Evolutionary conservation across 2,888 invertebrate genomes (phyloP).

Genomic region (Tiliacea citrago): DNA sequence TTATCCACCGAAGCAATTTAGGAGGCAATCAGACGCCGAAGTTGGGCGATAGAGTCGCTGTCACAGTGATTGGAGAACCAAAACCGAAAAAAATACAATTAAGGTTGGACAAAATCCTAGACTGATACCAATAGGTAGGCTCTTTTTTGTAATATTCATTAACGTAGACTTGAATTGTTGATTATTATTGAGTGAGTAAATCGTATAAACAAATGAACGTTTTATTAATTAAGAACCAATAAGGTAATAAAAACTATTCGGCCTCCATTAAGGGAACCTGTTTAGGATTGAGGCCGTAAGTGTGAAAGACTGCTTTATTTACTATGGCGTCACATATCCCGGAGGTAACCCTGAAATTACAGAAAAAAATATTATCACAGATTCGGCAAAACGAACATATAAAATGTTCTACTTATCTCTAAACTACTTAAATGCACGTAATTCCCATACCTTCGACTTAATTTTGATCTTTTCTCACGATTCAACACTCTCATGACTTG

Average conservation of each 20-base stretch:
- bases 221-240: slow-evolving; percentile 48
- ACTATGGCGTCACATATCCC: slow-evolving; percentile 89
- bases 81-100: slow-evolving; percentile 91
- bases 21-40: slow-evolving; percentile 88
- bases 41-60: slow-evolving; percentile 93
- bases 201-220: slow-evolving; percentile 11
- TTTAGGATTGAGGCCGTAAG: slow-evolving; percentile 80
- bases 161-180: slow-evolving; percentile 40
- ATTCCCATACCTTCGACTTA: slow-evolving; percentile 80
- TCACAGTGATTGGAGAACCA: slow-evolving; percentile 91
- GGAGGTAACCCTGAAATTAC: slow-evolving; percentile 83
- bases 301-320: slow-evolving; percentile 86
- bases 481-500: slow-evolving; percentile 77
- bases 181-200: slow-evolving; percentile 46
- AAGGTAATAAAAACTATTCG: slow-evolving; percentile 68
- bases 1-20: slow-evolving; percentile 92
- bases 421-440: background rate
- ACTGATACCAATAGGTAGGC: slow-evolving; percentile 70
- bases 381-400: background rate
- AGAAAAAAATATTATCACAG: slow-evolving; percentile 12
- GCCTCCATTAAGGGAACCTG: slow-evolving; percentile 78
- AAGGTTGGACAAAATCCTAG: slow-evolving; percentile 85
- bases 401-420: background rate
- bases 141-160: slow-evolving; percentile 41
- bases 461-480: slow-evolving; percentile 70